phyloP scores from a whole-genome alignment of 2,888 invertebrate genomes.

The Thera britannica region DNA sequence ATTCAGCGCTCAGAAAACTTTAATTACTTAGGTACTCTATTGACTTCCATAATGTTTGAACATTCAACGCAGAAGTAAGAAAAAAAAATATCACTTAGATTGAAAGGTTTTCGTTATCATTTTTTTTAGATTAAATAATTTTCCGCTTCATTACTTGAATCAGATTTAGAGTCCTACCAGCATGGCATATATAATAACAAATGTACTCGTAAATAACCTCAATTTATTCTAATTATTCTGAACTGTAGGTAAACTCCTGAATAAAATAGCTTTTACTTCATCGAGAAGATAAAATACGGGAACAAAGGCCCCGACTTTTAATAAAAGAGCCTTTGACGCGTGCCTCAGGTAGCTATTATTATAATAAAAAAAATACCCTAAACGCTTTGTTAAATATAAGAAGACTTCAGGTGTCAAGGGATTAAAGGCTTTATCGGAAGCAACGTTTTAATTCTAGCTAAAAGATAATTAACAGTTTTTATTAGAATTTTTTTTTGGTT shows the following conservation, averaged over 20 bases:
- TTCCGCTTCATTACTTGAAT: no score
- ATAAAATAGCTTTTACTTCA: slow-evolving; percentile 41
- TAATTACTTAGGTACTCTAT: slow-evolving; percentile 19
- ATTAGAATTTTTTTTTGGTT: neutral
- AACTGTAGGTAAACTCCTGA: slow-evolving; percentile 22
- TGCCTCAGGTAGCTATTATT: slow-evolving; percentile 39
- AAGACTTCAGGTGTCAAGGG: slow-evolving; percentile 24
- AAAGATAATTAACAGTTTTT: neutral
- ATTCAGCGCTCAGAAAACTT: slow-evolving; percentile 33
- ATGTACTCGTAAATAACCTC: no score
- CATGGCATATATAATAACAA: neutral
- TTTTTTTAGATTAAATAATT: no score
- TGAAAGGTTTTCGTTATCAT: no score
- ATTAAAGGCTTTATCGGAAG: slow-evolving; percentile 9
- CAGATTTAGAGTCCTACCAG: no score
- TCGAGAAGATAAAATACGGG: slow-evolving; percentile 51
- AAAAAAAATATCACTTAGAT: neutral
- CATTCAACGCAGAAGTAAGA: slow-evolving; percentile 1
- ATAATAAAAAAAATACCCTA: slow-evolving; percentile 52
- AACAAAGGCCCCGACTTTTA: slow-evolving; percentile 57
- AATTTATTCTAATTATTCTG: slow-evolving; percentile 14
- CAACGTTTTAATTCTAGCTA: neutral
- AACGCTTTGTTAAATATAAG: slow-evolving; percentile 40
- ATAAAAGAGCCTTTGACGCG: slow-evolving; percentile 43
- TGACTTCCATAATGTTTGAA: slow-evolving; percentile 10